Percentiles rank a stretch among this genome's conserved stretches.
phyloP scores from a whole-genome alignment of 2,888 invertebrate species.

The Tipula vernalis region DNA sequence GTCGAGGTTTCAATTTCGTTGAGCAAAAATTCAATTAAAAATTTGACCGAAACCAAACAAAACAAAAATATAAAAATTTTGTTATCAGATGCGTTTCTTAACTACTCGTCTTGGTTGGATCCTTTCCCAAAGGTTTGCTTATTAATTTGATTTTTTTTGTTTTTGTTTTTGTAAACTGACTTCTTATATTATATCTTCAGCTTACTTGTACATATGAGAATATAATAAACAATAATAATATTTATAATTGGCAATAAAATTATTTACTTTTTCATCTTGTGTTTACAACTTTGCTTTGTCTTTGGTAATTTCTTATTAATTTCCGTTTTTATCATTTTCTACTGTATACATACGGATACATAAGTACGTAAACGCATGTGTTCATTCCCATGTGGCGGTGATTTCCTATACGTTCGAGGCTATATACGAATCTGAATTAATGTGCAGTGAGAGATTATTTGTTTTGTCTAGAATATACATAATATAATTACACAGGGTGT shows the following conservation, averaged over 20 bases:
- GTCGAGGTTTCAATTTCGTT: not conserved
- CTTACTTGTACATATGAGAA: not conserved
- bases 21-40: not conserved
- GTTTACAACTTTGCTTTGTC: not conserved
- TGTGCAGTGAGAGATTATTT: not conserved
- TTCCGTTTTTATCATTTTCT: not conserved
- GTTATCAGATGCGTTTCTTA: not conserved
- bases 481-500: not conserved
- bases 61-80: not conserved
- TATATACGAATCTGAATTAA: not conserved
- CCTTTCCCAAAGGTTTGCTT: not conserved
- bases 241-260: constrained; percentile 4
- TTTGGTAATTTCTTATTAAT: not conserved
- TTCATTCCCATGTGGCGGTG: not conserved
- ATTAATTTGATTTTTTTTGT: not conserved
- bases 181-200: not conserved
- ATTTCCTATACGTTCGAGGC: not conserved
- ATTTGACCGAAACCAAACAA: not conserved
- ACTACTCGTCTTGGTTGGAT: not conserved
- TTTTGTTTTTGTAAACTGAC: not conserved
- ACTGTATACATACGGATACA: not conserved
- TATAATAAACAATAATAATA: not conserved
- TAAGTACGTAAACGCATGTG: not conserved
- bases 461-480: not conserved
- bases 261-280: not conserved